A percentile compares a stretch with the other conserved stretches of the same genome.
Conservation (phyloP, 2,888 invertebrate species). For the Thymelicus sylvestris region DNA sequence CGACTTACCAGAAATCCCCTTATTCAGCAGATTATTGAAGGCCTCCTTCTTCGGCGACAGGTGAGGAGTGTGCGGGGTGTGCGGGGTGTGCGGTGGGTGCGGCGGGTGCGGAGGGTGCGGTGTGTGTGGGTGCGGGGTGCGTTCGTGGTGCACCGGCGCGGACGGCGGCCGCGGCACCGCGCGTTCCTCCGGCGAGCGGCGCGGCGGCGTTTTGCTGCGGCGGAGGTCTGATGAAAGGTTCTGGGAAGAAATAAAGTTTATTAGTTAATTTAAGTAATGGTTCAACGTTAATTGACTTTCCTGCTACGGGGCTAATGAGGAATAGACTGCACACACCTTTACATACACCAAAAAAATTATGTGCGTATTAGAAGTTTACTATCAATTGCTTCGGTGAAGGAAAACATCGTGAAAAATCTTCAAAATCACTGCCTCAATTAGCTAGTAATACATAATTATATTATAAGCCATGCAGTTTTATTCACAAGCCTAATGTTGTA, state of each 20-base stretch:
- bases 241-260: constrained; percentile 51
- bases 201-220: constrained; percentile 75
- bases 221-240: constrained; percentile 68
- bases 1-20: constrained; percentile 86
- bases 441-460: too few relatives aligned
- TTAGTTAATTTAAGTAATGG: too few relatives aligned
- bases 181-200: constrained; percentile 74
- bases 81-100: constrained; percentile 62
- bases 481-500: too few relatives aligned
- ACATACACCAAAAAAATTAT: too few relatives aligned
- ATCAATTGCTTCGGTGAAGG: too few relatives aligned
- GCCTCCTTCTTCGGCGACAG: constrained; percentile 88
- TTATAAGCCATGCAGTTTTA: too few relatives aligned
- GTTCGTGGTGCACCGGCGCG: constrained; percentile 80
- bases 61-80: constrained; percentile 72
- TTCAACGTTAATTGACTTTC: too few relatives aligned
- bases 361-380: too few relatives aligned
- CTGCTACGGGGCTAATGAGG: too few relatives aligned
- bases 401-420: too few relatives aligned
- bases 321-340: too few relatives aligned
- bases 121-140: constrained; percentile 44
- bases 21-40: constrained; percentile 83
- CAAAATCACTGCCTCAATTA: too few relatives aligned
- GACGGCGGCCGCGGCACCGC: constrained; percentile 75
- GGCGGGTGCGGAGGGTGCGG: constrained; percentile 51